phyloP scores from a whole-genome alignment of 2,113 vertebrate species.

The Salvelinus fontinalis region DNA sequence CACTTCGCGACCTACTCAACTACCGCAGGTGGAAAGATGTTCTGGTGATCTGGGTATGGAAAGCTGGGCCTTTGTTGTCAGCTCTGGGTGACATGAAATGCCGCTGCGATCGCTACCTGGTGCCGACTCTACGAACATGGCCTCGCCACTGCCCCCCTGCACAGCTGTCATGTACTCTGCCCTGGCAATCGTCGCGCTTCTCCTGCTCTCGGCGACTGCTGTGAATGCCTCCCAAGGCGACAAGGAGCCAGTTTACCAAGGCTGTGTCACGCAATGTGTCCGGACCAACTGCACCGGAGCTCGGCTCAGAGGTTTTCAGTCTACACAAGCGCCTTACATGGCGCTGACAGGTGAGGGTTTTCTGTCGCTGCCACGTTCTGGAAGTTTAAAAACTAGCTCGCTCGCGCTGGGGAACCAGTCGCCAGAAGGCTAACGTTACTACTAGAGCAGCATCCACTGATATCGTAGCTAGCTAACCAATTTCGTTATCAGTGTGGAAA shows the following conservation, averaged over 20 bases:
- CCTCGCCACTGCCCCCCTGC: constrained; percentile 42
- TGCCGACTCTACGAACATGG: constrained; percentile 58
- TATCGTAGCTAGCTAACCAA: no score
- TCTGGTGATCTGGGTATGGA: constrained; percentile 30
- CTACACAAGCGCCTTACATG: constrained; percentile 92
- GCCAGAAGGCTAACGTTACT: no score
- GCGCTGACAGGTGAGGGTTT: constrained; percentile 75
- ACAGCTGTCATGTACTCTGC: constrained; percentile 64
- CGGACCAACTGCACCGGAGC: constrained; percentile 89
- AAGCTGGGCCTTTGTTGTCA: neutral
- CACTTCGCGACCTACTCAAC: neutral
- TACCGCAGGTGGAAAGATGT: constrained; percentile 10
- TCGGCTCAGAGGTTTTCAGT: constrained; percentile 84
- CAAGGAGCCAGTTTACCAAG: constrained; percentile 91
- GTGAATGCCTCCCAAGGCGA: constrained; percentile 84
- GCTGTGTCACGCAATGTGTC: constrained; percentile 87
- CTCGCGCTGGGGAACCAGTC: no score
- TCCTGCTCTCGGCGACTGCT: constrained; percentile 52
- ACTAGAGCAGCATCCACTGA: no score
- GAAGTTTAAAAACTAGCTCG: no score
- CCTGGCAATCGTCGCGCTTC: constrained; percentile 53
- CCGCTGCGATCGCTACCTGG: constrained; percentile 40
- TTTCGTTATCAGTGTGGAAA: no score
- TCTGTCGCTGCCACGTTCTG: no score
- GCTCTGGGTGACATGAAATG: constrained; percentile 15